These are phyloP conservation scores for Escarpia spicata DNA, from an alignment of 2,888 invertebrate genomes.

Conservation along the genomic window DNA sequence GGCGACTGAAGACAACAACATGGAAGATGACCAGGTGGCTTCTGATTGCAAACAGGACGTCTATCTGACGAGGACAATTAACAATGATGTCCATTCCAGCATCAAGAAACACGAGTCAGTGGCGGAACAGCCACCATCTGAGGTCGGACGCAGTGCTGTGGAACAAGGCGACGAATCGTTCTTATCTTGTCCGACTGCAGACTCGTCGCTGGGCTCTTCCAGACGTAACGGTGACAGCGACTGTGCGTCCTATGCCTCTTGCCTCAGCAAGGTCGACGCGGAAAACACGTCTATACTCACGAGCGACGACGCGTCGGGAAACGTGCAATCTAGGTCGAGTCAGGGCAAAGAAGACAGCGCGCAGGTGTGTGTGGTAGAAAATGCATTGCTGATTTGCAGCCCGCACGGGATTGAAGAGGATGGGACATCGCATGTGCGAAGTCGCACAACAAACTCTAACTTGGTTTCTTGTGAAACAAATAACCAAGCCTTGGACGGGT, in stretches of 20 bases:
- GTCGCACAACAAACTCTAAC: not conserved
- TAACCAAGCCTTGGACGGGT: not conserved
- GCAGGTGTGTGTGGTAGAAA: not conserved
- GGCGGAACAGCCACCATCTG: not conserved
- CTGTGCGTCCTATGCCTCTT: not conserved
- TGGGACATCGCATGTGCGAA: not conserved
- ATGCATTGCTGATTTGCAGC: not conserved
- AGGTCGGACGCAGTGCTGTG: not conserved
- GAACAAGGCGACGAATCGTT: not conserved
- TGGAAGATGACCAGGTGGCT: not conserved
- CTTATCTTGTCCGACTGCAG: not conserved
- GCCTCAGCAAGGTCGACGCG: not conserved
- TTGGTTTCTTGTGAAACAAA: not conserved
- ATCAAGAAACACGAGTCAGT: not conserved
- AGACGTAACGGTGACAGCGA: not conserved
- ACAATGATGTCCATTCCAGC: not conserved
- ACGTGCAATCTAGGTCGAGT: not conserved
- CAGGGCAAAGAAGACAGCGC: not conserved
- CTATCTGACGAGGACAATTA: not conserved
- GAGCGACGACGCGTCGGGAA: not conserved
- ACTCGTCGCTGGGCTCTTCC: not conserved
- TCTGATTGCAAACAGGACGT: not conserved
- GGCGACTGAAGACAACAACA: not conserved
- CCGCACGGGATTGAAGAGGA: not conserved
- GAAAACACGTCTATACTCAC: not conserved